phyloP scores from a whole-genome alignment of 2,888 invertebrate genomes.

The Sarcophaga carnaria region DNA sequence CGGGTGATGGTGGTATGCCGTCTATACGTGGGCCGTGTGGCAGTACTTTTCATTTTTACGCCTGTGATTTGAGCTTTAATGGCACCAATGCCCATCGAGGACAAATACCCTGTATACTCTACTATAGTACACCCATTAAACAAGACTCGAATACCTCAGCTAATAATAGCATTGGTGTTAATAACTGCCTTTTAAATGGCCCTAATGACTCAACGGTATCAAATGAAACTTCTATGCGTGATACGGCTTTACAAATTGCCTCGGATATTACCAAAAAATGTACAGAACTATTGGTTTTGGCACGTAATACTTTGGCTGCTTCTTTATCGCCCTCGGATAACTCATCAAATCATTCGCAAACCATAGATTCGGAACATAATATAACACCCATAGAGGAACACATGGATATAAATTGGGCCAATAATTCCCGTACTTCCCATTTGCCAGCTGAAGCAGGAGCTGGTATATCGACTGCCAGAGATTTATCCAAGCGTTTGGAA shows the following conservation, averaged over 20 bases:
- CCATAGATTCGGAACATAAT: constrained; percentile 82
- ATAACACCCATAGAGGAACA: constrained; percentile 82
- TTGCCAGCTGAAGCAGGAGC: constrained; percentile 77
- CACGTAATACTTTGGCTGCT: constrained; percentile 86
- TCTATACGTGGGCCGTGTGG: constrained; percentile 96
- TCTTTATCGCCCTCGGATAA: constrained; percentile 84
- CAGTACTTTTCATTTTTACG: constrained; percentile 93
- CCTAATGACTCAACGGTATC: constrained; percentile 63
- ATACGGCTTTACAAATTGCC: constrained; percentile 88
- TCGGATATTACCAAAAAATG: constrained; percentile 90
- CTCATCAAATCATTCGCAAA: constrained; percentile 82
- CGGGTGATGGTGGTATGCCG: constrained; percentile 95
- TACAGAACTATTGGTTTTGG: constrained; percentile 89
- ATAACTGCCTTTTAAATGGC: constrained; percentile 33
- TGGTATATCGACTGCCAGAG: constrained; percentile 79
- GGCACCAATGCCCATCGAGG: constrained; percentile 98
- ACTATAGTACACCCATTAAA: constrained; percentile 83
- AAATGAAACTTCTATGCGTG: constrained; percentile 79
- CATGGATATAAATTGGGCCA: constrained; percentile 82
- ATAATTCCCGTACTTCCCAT: constrained; percentile 80
- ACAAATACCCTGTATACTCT: constrained; percentile 96
- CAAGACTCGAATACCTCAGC: constrained; percentile 73
- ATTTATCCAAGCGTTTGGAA: constrained; percentile 81
- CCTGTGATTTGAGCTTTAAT: constrained; percentile 96
- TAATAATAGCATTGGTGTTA: neutral